phyloP scores from a whole-genome alignment of 2,797 vertebrate genomes.

The Gastrophryne carolinensis region DNA sequence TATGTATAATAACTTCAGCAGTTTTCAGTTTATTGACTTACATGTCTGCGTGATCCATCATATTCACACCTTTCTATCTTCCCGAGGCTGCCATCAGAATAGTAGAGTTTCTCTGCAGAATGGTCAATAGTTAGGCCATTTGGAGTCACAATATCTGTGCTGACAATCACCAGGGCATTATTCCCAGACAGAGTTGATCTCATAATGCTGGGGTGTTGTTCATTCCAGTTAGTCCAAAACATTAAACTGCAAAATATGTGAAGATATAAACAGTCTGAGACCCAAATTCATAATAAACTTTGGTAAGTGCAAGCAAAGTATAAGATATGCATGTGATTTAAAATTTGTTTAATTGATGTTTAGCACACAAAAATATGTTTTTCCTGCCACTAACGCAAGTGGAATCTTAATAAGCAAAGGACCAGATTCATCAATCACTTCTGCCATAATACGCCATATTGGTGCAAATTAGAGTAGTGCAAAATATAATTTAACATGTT shows the following conservation, averaged over 20 bases:
- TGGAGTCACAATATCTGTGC: slow-evolving; percentile 90
- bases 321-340: too few species aligned
- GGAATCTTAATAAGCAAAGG: too few species aligned
- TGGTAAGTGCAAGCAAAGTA: too few species aligned
- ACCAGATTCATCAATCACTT: too few species aligned
- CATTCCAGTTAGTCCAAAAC: slow-evolving; percentile 99
- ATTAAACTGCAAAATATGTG: slow-evolving; percentile 91
- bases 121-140: slow-evolving; percentile 96
- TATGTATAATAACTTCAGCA: too few species aligned
- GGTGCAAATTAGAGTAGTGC: too few species aligned
- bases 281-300: neutral
- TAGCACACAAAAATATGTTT: too few species aligned
- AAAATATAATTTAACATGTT: too few species aligned
- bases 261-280: slow-evolving; percentile 12
- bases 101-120: slow-evolving; percentile 93
- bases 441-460: too few species aligned
- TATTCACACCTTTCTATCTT: slow-evolving; percentile 97
- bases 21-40: too few species aligned
- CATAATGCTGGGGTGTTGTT: slow-evolving; percentile 95
- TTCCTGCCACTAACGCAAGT: too few species aligned
- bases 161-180: slow-evolving; percentile 87
- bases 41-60: slow-evolving; percentile 90
- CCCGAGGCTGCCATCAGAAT: slow-evolving; percentile 92
- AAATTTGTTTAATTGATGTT: too few species aligned
- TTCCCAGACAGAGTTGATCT: slow-evolving; percentile 87